Evolutionary conservation across 1,140 invertebrate genomes (phyloP).

Genomic region (Ridgeia piscesae): DNA sequence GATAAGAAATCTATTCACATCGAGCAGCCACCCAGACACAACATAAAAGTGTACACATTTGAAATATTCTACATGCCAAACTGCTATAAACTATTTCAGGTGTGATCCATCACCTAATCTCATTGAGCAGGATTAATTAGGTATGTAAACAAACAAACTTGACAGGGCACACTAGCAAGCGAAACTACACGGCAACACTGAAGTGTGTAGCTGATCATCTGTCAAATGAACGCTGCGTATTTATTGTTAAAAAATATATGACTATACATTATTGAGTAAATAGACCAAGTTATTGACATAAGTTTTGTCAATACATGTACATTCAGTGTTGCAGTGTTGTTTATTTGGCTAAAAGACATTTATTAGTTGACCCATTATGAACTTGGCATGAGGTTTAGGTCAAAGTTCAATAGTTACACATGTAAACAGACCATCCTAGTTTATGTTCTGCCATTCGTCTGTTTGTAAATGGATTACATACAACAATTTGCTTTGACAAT

Average conservation of each 20-base stretch:
- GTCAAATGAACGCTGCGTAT: neutral
- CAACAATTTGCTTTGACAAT: neutral
- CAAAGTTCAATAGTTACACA: conserved; percentile 7
- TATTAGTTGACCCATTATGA: neutral
- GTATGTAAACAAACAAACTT: neutral
- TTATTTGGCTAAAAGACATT: neutral
- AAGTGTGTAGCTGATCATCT: neutral
- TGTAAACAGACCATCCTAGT: conserved; percentile 30
- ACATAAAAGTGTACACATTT: neutral
- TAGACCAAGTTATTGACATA: neutral
- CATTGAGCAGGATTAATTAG: neutral
- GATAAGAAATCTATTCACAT: neutral
- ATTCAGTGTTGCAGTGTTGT: neutral
- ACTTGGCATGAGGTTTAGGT: neutral
- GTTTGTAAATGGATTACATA: neutral
- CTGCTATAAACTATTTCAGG: neutral
- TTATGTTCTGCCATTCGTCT: neutral
- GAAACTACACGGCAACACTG: neutral
- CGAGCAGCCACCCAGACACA: neutral
- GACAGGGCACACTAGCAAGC: neutral
- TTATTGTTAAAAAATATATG: neutral
- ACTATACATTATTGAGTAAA: neutral
- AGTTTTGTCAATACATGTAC: neutral
- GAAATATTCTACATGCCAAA: neutral
- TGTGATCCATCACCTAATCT: neutral